A percentile compares a stretch with the other conserved stretches of the same genome.
Conservation (phyloP, 30 jellyfish, hydroid and myxozoan genomes). For the Cassiopea andromeda region DNA sequence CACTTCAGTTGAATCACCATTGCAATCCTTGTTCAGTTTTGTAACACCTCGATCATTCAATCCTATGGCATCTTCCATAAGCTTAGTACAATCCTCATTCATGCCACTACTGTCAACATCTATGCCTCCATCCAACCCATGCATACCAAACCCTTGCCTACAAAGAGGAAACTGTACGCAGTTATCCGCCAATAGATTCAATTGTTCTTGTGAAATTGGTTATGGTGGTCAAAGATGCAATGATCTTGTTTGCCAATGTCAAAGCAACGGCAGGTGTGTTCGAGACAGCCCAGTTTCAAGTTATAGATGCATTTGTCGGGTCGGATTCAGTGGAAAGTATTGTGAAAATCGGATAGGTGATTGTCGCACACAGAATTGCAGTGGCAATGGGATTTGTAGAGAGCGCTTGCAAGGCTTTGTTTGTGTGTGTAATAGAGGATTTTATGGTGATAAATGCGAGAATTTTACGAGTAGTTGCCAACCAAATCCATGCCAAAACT, state of each 20-base stretch:
- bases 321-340: slow-evolving; percentile 63
- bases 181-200: slow-evolving; percentile 21
- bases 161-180: slow-evolving; percentile 64
- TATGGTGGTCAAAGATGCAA: slow-evolving; percentile 81
- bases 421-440: slow-evolving; percentile 61
- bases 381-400: slow-evolving; percentile 69
- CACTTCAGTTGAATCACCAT: background rate
- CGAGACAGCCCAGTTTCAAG: slow-evolving; percentile 26
- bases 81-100: background rate
- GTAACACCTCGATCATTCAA: background rate
- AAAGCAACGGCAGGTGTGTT: slow-evolving; percentile 83
- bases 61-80: background rate
- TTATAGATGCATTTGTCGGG: slow-evolving; percentile 76
- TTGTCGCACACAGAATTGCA: slow-evolving; percentile 66
- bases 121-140: background rate
- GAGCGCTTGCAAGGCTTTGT: slow-evolving; percentile 81
- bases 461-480: slow-evolving; percentile 21
- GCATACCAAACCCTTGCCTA: slow-evolving; percentile 61
- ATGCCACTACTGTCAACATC: background rate
- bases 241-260: slow-evolving; percentile 69
- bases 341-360: slow-evolving; percentile 66
- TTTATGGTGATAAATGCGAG: slow-evolving; percentile 55
- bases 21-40: background rate
- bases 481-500: slow-evolving; percentile 69
- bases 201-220: slow-evolving; percentile 80